Conservation (phyloP, 2,888 invertebrate genomes). For the Pseudolycoriella hygida region DNA sequence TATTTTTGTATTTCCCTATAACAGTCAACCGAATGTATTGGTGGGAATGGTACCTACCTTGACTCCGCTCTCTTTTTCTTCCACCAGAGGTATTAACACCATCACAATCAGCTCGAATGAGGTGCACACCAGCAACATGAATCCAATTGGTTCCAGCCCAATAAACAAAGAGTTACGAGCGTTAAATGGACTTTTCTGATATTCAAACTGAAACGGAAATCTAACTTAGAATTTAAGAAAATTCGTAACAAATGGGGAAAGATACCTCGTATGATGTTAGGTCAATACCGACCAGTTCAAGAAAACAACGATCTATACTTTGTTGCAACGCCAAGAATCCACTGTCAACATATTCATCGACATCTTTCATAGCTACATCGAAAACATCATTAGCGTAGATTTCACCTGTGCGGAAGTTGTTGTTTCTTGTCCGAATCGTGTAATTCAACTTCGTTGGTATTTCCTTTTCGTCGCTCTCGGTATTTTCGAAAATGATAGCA, state of each 20-base stretch:
- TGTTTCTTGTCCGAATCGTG: constrained; percentile 29
- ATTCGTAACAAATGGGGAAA: neutral
- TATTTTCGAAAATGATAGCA: constrained; percentile 1
- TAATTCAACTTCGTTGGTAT: constrained; percentile 26
- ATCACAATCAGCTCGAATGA: constrained; percentile 18
- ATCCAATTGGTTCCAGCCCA: neutral
- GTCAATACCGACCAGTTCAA: neutral
- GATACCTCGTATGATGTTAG: neutral
- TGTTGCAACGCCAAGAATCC: constrained; percentile 39
- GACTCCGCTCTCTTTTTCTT: constrained; percentile 40
- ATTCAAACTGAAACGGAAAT: neutral
- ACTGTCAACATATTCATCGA: constrained; percentile 29
- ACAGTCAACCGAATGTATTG: too few species aligned
- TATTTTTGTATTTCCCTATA: too few species aligned
- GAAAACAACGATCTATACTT: constrained; percentile 31
- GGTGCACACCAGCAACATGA: constrained; percentile 1
- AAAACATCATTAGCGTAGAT: constrained; percentile 22
- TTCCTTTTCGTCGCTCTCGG: neutral
- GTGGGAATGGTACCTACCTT: constrained; percentile 29
- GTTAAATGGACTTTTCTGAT: constrained; percentile 6
- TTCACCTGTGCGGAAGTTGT: constrained; percentile 23
- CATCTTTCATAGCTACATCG: constrained; percentile 20
- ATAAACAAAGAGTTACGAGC: neutral
- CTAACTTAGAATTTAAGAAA: too few species aligned
- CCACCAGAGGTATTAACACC: constrained; percentile 35